Base-by-base conservation (phyloP, 2,888 invertebrate genomes). In the Phengaris alcon region DNA sequence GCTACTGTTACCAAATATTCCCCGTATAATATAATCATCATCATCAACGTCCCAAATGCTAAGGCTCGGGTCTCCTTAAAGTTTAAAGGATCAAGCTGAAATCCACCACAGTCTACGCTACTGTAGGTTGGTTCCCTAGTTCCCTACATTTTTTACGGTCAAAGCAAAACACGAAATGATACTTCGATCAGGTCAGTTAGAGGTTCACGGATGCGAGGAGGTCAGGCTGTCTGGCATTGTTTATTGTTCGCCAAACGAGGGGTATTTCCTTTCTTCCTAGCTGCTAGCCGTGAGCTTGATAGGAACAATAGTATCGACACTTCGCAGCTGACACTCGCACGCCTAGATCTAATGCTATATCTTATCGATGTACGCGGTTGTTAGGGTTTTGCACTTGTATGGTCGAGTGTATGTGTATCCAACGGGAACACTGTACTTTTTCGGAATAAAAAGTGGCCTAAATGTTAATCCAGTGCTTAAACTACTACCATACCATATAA, bases 201-300 rank as follows among this genome's bases (percentile, higher is more conserved):
- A 82, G 83, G 86, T 88, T 88, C 87, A 89, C 84, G 87, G 88
- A 87, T 87, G 85, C 85, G 80, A 80, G 81, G 87, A 90, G 89
- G 90, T 87, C 89, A 81, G 82, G 82, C 83, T 88, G 88, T 84
- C 85, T 86, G 84, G 83, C 86, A 91, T 91, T 91, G 90, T 91
- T 86, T 87, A 90, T 89, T 90, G 90, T 90, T 86, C 80, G 83
- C 85, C 85, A 85, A 84, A 82, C 88, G 86, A 89, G 91, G 91
- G 90, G 89, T 89, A 88, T 85, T 89, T 90, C 88, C 90, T 89
- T 64, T 35, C 81, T 83, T 83, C 86, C 87, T 85, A 84, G 84
- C 81, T 80, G 80, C 82, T 85, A 88, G 80, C 90, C 90, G 82
- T 90, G 90, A 86, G 79, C 78, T 79, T 78, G 75, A 77, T 77